Base-by-base conservation (phyloP, 64 coral and sea anemone genomes). In the Astreopora myriophthalma region DNA sequence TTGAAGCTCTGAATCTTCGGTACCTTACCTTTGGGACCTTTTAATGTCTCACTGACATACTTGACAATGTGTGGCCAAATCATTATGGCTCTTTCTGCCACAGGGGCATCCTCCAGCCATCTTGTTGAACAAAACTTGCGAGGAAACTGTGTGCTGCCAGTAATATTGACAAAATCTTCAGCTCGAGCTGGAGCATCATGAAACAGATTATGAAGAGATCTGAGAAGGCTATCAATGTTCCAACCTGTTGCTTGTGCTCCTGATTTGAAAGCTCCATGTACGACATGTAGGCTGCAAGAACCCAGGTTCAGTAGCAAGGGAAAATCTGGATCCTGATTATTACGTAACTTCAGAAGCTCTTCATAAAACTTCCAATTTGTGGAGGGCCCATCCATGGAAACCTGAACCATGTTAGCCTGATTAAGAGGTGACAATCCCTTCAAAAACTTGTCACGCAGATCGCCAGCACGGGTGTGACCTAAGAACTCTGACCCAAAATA, bases 181-280 rank as follows among this genome's bases (percentile, higher is more conserved):
- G 84, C 48, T 58, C 71, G 80, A 55, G 85, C 85, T 88, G 92
- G 92, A 60, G 62, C 72, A 66, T 89, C 76, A 61, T 63, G 80
- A 25, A 94, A 94, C 40, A 80, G 55, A 51, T 89, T 85, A 25
- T 62, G 72, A 44, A 77, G 93, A 23, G 73, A 78, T 69, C 93
- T 86, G 58, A 90, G 58, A 2, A 95, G 76, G 34, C 68, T 90
- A 66, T 90, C 88, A 1, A 79, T 28, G 76, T 85, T 75, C 93
- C 87, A 95, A n/a, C 71, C 88, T 60, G 87, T 89, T 40, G 71
- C 55, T 69, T 37, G 85, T 78, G 71, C 79, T 20, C 71, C 87
- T 76, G 36, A 78, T 62, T 95, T 90, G 82, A 95, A 95, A 23
- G 87, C 93, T 22, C 71, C 87, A 77, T 90, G 93, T 57, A 95